A percentile compares a stretch with the other conserved stretches of the same genome.
These are phyloP conservation scores for Diacarnus erythraeanus DNA, from an alignment of 37 sponge, comb jelly and placozoan genomes.

Conservation along the genomic window DNA sequence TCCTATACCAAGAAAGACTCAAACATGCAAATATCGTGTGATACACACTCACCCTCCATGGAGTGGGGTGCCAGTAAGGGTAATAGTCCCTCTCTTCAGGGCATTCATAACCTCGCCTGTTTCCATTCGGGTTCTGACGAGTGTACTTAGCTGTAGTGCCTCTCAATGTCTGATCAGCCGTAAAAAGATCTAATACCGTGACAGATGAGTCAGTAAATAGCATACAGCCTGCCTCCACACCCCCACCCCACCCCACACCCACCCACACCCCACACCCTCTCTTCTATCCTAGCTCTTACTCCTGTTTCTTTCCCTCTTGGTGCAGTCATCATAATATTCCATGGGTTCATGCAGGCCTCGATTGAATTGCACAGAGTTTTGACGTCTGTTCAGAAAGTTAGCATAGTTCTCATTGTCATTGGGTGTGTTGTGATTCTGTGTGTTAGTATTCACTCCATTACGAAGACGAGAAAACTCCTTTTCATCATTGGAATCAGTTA, in stretches of 20 bases:
- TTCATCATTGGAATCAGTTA: not conserved
- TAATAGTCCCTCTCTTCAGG: conserved; percentile 99
- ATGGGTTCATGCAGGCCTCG: conserved; percentile 90
- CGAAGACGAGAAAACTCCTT: conserved; percentile 34
- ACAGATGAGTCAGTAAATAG: too few species aligned
- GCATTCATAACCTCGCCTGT: conserved; percentile 96
- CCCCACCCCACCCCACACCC: conserved; percentile 17
- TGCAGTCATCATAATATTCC: conserved; percentile 90
- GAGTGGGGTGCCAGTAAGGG: conserved; percentile 99
- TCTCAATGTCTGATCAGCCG: conserved; percentile 93
- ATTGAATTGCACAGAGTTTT: conserved; percentile 27
- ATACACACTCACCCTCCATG: conserved; percentile 75
- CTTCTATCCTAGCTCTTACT: conserved; percentile 44
- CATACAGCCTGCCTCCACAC: too few species aligned
- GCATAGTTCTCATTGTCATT: conserved; percentile 15
- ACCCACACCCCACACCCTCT: conserved; percentile 2
- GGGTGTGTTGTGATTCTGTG: conserved; percentile 60
- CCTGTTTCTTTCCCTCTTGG: conserved; percentile 67
- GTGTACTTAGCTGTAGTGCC: conserved; percentile 84
- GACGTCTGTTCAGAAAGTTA: conserved; percentile 28
- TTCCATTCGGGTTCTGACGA: conserved; percentile 96
- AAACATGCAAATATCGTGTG: not conserved
- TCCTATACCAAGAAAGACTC: conserved; percentile 43
- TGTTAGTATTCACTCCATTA: conserved; percentile 81
- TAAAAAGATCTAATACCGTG: conserved; percentile 90